Conservation (phyloP, 2,888 invertebrate genomes). For the Lacanobia wlatinum region DNA sequence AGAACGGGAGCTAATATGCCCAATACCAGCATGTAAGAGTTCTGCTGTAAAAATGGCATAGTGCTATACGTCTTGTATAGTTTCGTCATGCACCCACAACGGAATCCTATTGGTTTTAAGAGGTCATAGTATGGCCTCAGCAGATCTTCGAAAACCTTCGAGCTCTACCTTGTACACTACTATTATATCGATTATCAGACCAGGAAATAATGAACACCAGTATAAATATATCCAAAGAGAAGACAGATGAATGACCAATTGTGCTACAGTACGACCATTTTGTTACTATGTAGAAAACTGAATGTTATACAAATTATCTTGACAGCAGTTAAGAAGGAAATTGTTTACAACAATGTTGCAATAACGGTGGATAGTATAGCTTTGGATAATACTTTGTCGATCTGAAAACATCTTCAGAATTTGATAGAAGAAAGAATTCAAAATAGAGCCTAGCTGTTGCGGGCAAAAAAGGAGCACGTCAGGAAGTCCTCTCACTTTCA, state of each 20-base stretch:
- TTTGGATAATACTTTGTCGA: background rate
- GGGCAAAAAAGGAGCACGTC: background rate
- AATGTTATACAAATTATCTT: slow-evolving; percentile 50
- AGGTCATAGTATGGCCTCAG: no score
- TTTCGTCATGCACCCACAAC: no score
- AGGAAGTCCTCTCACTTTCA: background rate
- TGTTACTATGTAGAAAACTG: slow-evolving; percentile 52
- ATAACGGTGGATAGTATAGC: background rate
- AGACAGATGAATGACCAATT: slow-evolving; percentile 54
- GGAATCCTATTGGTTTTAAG: no score
- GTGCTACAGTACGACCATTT: slow-evolving; percentile 38
- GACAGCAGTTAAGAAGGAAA: slow-evolving; percentile 31
- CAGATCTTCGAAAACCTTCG: slow-evolving; percentile 2
- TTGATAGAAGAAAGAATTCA: background rate
- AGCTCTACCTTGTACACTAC: background rate
- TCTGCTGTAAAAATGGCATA: no score
- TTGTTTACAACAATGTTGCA: slow-evolving; percentile 47
- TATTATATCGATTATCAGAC: slow-evolving; percentile 15
- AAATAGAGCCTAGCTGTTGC: no score
- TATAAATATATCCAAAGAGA: slow-evolving; percentile 30
- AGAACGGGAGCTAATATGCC: background rate
- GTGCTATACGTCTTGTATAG: no score
- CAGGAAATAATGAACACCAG: slow-evolving; percentile 33
- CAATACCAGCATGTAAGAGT: no score
- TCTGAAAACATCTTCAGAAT: background rate